Evolutionary conservation across 2,113 vertebrate genomes (phyloP).

Genomic region (Anser brachyrhynchus): DNA sequence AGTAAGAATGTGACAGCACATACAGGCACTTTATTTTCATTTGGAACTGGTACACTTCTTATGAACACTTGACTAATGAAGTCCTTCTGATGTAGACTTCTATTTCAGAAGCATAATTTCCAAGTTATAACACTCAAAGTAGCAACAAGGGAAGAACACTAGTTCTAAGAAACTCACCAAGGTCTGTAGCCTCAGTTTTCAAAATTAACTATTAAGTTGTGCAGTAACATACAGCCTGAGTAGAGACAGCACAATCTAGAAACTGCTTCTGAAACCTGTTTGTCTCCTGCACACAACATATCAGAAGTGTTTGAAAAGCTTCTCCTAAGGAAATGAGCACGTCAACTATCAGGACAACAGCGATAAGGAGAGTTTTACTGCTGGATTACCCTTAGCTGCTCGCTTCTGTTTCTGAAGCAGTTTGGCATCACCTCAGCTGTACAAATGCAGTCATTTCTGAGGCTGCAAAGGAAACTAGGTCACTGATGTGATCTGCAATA

Average conservation of each 20-base stretch:
- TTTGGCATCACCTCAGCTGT: neutral
- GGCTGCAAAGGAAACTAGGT: neutral
- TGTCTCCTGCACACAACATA: neutral
- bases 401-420: neutral
- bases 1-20: neutral
- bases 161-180: neutral
- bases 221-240: neutral
- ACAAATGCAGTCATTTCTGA: neutral
- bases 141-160: neutral
- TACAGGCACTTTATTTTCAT: neutral
- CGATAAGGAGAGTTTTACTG: neutral
- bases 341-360: neutral
- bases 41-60: neutral
- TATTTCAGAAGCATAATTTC: neutral
- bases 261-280: neutral
- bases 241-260: neutral
- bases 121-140: neutral
- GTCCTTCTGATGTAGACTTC: accelerated
- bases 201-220: neutral
- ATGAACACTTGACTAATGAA: neutral
- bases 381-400: neutral
- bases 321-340: neutral
- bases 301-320: neutral
- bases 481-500: neutral
- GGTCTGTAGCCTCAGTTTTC: neutral